A percentile compares a stretch with the other conserved stretches of the same genome.
Conservation (phyloP, 2,113 vertebrate genomes). For the Actenoides hombroni region DNA sequence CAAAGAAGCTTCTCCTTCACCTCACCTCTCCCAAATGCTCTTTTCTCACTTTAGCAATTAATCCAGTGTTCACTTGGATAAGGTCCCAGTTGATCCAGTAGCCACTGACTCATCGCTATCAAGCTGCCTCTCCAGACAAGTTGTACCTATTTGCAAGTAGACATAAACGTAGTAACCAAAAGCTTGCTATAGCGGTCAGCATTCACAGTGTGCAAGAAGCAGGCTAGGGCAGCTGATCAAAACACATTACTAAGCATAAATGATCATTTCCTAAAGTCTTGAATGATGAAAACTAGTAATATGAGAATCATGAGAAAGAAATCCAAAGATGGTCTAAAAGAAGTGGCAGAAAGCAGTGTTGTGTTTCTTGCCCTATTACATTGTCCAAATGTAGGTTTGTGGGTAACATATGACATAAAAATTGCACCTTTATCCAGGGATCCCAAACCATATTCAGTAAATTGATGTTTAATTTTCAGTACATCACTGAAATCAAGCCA, state of each 20-base stretch:
- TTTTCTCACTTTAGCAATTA: neutral
- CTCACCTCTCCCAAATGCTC: neutral
- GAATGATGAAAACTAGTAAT: neutral
- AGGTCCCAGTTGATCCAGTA: neutral
- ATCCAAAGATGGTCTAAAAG: neutral
- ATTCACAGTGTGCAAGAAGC: neutral
- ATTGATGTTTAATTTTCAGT: neutral
- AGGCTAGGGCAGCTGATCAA: neutral
- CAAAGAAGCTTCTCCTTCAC: neutral
- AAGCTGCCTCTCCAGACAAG: neutral
- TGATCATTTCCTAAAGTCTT: neutral
- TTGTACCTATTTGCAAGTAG: neutral
- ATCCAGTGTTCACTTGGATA: neutral
- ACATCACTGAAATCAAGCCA: neutral
- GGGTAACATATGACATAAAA: neutral
- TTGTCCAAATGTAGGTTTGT: neutral
- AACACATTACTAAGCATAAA: neutral
- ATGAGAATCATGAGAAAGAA: neutral
- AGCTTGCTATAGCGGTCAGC: neutral
- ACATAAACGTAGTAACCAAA: neutral
- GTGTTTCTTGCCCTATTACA: neutral
- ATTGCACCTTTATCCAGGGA: neutral
- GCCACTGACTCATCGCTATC: neutral
- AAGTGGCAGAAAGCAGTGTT: rapidly evolving
- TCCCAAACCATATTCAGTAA: neutral